Percentiles rank a stretch among this genome's conserved stretches.
These are phyloP conservation scores for Clivina fossor DNA, from an alignment of 2,888 invertebrate species.

Conservation along the genomic window DNA sequence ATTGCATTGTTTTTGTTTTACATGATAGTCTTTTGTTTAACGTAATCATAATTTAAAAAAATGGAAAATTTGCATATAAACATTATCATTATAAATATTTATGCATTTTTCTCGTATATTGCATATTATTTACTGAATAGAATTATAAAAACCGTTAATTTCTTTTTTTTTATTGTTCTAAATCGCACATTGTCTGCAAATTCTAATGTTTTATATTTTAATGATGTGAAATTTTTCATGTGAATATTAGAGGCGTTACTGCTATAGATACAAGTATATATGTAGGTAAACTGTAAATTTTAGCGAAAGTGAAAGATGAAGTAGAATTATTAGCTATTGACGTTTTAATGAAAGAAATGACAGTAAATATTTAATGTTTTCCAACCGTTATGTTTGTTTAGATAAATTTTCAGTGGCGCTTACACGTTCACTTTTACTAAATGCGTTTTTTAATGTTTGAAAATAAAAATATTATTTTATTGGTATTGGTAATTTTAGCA, in stretches of 20 bases:
- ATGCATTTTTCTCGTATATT: too few relatives aligned
- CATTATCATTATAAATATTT: not conserved
- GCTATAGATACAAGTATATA: not conserved
- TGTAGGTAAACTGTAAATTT: not conserved
- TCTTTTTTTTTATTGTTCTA: slow-evolving; percentile 9
- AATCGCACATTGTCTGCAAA: not conserved
- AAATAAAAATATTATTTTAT: too few relatives aligned
- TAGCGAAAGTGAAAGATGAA: too few relatives aligned
- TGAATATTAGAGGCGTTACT: not conserved
- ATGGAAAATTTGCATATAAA: slow-evolving; percentile 7
- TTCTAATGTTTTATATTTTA: slow-evolving; percentile 1
- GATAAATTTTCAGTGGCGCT: too few relatives aligned
- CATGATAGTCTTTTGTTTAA: slow-evolving; percentile 6
- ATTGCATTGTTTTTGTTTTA: too few relatives aligned
- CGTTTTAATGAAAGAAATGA: too few relatives aligned
- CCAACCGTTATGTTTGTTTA: too few relatives aligned
- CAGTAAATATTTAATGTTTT: too few relatives aligned
- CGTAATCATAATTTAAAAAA: not conserved
- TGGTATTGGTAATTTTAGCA: too few relatives aligned
- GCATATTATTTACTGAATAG: slow-evolving; percentile 3
- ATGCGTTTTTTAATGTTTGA: too few relatives aligned
- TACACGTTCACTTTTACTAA: too few relatives aligned
- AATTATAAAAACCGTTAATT: slow-evolving; percentile 3
- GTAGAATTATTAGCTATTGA: too few relatives aligned
- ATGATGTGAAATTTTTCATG: not conserved